A percentile compares a stretch with the other conserved stretches of the same genome.
Conservation (phyloP, 2,888 invertebrate species). For the Mesorhabditis spiculigera region DNA sequence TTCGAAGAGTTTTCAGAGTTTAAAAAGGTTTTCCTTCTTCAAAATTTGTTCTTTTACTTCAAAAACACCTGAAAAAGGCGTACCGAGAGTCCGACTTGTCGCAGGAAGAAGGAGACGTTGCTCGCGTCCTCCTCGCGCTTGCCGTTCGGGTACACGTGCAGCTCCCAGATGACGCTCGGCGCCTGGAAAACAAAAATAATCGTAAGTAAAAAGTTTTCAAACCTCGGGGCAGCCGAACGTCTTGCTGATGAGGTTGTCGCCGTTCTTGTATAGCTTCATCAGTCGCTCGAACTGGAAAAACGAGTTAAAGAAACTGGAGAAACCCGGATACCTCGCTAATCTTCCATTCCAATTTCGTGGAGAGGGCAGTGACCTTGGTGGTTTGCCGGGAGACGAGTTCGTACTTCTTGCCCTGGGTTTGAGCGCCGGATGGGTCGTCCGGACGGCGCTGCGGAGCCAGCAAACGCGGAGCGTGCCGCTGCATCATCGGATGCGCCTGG, state of each 20-base stretch:
- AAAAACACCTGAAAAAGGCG: too few relatives aligned
- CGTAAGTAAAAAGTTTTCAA: not conserved
- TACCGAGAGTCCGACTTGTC: constrained; percentile 51
- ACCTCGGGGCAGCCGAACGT: constrained; percentile 46
- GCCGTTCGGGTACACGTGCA: constrained; percentile 57
- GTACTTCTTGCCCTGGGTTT: too few relatives aligned
- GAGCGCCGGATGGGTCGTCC: too few relatives aligned
- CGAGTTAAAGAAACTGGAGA: not conserved
- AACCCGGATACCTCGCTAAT: constrained; percentile 42
- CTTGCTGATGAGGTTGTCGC: constrained; percentile 45
- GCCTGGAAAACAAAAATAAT: constrained; percentile 17
- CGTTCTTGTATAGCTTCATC: constrained; percentile 53
- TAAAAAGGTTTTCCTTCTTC: too few relatives aligned
- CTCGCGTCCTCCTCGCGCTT: constrained; percentile 53
- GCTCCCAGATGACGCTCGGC: constrained; percentile 52
- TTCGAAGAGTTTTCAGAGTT: not conserved
- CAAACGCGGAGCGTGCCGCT: too few relatives aligned
- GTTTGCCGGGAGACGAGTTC: constrained; percentile 47
- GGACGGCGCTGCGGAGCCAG: too few relatives aligned
- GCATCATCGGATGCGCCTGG: too few relatives aligned
- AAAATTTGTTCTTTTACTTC: too few relatives aligned
- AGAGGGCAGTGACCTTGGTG: constrained; percentile 47
- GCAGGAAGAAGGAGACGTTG: constrained; percentile 54
- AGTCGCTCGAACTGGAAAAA: constrained; percentile 49
- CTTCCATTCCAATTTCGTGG: constrained; percentile 53